A percentile compares a stretch with the other conserved stretches of the same genome.
phyloP scores from a whole-genome alignment of 2,797 vertebrate genomes.

The Natrix natrix region DNA sequence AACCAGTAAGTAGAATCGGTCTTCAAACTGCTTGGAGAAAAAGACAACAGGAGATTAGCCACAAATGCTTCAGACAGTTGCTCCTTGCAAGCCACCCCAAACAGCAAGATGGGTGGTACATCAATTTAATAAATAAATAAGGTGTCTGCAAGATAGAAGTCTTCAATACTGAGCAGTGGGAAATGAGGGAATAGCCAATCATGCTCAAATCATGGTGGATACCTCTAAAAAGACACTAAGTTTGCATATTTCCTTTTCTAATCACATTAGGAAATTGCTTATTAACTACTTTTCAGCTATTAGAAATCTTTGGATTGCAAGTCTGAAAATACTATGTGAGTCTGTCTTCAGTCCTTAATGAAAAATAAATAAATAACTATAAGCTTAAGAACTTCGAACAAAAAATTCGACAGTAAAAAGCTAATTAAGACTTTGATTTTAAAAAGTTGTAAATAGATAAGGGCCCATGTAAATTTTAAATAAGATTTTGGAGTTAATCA shows the following conservation, averaged over 20 bases:
- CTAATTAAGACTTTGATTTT: background rate
- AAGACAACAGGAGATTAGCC: background rate
- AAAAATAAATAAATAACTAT: background rate
- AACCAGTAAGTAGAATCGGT: background rate
- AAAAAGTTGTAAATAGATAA: background rate
- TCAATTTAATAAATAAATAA: background rate
- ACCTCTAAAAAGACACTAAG: background rate
- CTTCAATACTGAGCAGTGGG: background rate
- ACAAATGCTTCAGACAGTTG: background rate
- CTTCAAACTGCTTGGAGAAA: background rate
- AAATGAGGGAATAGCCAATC: background rate
- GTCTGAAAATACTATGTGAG: background rate
- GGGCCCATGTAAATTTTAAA: background rate
- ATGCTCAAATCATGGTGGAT: background rate
- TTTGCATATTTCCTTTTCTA: background rate
- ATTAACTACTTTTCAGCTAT: background rate
- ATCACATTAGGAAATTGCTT: background rate
- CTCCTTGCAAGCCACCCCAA: background rate
- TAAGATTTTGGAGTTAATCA: background rate
- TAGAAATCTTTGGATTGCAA: background rate
- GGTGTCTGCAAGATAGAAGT: background rate
- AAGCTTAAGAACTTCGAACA: background rate
- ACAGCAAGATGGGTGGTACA: background rate
- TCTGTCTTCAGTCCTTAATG: background rate
- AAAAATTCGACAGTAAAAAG: background rate